Evolutionary conservation across 2,113 vertebrate genomes (phyloP).

Genomic region (Cercopithecus mona): DNA sequence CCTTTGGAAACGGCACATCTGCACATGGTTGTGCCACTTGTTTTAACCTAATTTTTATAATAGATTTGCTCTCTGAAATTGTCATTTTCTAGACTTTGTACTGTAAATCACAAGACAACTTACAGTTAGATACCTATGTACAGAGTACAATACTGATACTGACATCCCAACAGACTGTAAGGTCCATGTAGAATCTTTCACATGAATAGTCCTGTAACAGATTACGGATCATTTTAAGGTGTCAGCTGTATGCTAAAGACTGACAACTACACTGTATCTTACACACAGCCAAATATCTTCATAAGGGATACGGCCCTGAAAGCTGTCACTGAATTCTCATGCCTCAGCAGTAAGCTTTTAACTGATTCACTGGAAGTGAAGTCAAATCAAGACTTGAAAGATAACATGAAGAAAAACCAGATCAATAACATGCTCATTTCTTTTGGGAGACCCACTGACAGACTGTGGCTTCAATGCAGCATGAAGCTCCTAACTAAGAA

Average conservation of each 20-base stretch:
- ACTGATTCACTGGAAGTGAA: constrained; percentile 33
- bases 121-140: not conserved
- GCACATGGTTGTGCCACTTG: not conserved
- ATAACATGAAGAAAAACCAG: not conserved
- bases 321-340: constrained; percentile 12
- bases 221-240: constrained; percentile 39
- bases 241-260: not conserved
- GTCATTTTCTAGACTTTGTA: not conserved
- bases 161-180: not conserved
- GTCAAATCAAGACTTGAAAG: constrained; percentile 42
- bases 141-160: not conserved
- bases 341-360: not conserved
- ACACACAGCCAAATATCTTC: constrained; percentile 29
- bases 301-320: not conserved
- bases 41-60: not conserved
- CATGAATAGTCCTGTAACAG: not conserved
- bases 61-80: not conserved
- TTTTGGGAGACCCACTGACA: constrained; percentile 3
- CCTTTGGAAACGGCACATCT: not conserved
- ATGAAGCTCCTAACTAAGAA: not conserved
- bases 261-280: not conserved
- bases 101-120: not conserved
- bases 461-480: too few species aligned
- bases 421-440: not conserved
- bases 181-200: not conserved